These are phyloP conservation scores for Drosophila sp. DNA, from an alignment of 1,140 invertebrate species.

Conservation along the genomic window DNA sequence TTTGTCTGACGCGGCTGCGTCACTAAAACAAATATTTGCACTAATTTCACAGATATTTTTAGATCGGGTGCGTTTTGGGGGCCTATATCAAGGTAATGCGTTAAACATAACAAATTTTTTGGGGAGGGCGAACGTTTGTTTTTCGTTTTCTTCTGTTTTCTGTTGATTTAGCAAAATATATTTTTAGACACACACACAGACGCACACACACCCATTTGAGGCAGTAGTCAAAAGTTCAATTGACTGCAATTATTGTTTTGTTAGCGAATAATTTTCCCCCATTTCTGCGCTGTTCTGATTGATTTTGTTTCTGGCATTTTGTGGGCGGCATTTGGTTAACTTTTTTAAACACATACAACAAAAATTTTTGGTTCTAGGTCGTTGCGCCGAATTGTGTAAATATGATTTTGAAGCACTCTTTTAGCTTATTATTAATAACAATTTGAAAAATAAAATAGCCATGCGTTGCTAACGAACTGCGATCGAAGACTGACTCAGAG, in stretches of 20 bases:
- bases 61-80: conserved; percentile 37
- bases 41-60: conserved; percentile 20
- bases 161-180: conserved; percentile 53
- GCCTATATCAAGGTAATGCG: conserved; percentile 26
- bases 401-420: not conserved
- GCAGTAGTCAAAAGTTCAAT: conserved; percentile 46
- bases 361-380: conserved; percentile 17
- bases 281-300: conserved; percentile 22
- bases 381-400: conserved; percentile 13
- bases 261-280: conserved; percentile 28
- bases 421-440: not conserved
- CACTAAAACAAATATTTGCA: conserved; percentile 33
- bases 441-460: conserved; percentile 33
- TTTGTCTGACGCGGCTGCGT: conserved; percentile 37
- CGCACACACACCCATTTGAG: conserved; percentile 5
- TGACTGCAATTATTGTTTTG: conserved; percentile 43
- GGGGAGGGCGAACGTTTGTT: not conserved
- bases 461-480: conserved; percentile 52
- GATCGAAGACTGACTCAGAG: conserved; percentile 68
- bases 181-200: conserved; percentile 39
- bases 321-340: conserved; percentile 7
- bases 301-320: conserved; percentile 15
- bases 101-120: conserved; percentile 34
- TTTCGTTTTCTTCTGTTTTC: conserved; percentile 1
- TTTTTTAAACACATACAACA: conserved; percentile 24